A percentile compares a stretch with the other conserved stretches of the same genome.
Conservation (phyloP, 2,888 invertebrate species). For the Drosophila nigritarsus region DNA sequence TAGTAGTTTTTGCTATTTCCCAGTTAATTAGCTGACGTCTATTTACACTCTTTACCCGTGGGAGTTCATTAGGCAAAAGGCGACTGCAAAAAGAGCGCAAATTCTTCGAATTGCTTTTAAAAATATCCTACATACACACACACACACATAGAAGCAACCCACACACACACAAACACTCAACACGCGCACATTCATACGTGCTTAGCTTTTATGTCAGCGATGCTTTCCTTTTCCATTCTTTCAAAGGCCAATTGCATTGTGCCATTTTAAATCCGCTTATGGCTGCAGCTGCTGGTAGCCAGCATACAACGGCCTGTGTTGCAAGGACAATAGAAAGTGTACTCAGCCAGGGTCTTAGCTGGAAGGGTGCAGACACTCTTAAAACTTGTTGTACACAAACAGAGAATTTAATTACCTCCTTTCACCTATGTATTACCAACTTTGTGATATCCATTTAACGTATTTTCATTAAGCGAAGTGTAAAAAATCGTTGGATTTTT, state of each 20-base stretch:
- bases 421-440: neutral
- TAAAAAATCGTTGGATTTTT: neutral
- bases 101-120: slow-evolving; percentile 68
- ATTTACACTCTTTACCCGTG: slow-evolving; percentile 28
- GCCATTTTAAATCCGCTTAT: slow-evolving; percentile 75
- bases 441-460: neutral
- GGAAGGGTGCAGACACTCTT: neutral
- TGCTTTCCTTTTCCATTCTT: slow-evolving; percentile 48
- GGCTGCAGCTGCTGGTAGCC: slow-evolving; percentile 23
- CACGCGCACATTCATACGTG: slow-evolving; percentile 7
- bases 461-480: neutral
- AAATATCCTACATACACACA: slow-evolving; percentile 29
- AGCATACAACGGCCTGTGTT: slow-evolving; percentile 13
- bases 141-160: neutral
- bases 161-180: neutral
- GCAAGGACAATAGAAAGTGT: slow-evolving; percentile 64
- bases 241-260: slow-evolving; percentile 71
- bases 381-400: neutral
- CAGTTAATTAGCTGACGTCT: slow-evolving; percentile 70
- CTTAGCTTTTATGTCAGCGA: slow-evolving; percentile 56
- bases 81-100: slow-evolving; percentile 36
- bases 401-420: neutral
- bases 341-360: slow-evolving; percentile 30
- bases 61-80: slow-evolving; percentile 56
- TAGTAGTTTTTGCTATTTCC: slow-evolving; percentile 20